These are phyloP conservation scores for Calliscelio sp. DNA, from an alignment of 2,888 invertebrate genomes.

Conservation along the genomic window DNA sequence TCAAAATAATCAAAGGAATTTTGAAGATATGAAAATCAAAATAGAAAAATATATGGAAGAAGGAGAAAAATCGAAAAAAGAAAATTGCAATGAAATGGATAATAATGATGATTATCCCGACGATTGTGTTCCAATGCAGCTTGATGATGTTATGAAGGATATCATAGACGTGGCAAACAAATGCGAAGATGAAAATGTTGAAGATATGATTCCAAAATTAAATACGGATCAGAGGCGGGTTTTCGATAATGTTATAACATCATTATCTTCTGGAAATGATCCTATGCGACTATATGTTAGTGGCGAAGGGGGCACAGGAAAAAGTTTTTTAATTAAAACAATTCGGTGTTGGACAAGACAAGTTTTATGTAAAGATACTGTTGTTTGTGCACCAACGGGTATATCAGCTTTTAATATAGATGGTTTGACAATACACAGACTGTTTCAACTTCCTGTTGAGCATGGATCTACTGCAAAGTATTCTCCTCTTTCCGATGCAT, in stretches of 20 bases:
- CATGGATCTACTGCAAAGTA: constrained; percentile 79
- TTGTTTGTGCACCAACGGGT: constrained; percentile 79
- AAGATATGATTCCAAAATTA: too few species aligned
- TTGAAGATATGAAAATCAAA: neutral
- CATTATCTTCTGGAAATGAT: neutral
- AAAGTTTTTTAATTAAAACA: too few species aligned
- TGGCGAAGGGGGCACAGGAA: too few species aligned
- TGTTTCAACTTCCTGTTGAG: constrained; percentile 80
- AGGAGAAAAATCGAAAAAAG: neutral
- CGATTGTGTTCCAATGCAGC: neutral
- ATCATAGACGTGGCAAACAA: too few species aligned
- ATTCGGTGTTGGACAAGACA: constrained; percentile 69
- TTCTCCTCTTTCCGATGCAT: constrained; percentile 76
- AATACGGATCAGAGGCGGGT: too few species aligned
- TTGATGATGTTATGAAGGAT: too few species aligned
- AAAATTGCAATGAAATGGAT: too few species aligned
- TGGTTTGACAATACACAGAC: too few species aligned
- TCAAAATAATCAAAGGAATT: neutral
- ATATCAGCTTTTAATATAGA: constrained; percentile 82
- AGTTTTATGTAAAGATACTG: constrained; percentile 77
- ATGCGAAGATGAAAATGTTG: too few species aligned
- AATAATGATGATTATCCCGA: constrained; percentile 11
- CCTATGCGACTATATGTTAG: too few species aligned
- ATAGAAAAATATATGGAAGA: constrained; percentile 5
- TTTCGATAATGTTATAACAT: neutral